Evolutionary conservation across 2,888 invertebrate species (phyloP).

Genomic region (Parnassius apollo): DNA sequence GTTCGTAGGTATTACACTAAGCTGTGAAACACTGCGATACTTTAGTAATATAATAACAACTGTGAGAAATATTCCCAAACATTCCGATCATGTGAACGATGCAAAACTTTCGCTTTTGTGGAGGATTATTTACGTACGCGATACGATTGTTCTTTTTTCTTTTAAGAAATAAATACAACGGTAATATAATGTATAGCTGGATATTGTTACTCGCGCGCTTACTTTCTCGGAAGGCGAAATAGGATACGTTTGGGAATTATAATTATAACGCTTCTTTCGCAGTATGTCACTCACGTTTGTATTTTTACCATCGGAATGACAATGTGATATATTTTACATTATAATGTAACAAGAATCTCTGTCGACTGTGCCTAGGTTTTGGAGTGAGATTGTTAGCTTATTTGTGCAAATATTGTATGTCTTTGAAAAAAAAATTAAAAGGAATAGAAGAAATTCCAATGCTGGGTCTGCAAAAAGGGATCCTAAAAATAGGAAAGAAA

Average conservation of each 20-base stretch:
- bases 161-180: constrained; percentile 17
- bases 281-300: constrained; percentile 3
- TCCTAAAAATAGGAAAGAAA: too few species aligned
- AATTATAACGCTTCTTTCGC: constrained; percentile 7
- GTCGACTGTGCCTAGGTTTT: too few species aligned
- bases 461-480: too few species aligned
- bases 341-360: too few species aligned
- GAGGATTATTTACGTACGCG: constrained; percentile 17
- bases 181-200: background rate
- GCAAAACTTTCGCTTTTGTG: constrained; percentile 24
- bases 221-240: constrained; percentile 24
- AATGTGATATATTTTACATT: too few species aligned
- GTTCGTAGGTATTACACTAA: background rate
- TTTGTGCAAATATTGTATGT: too few species aligned
- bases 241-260: constrained; percentile 14
- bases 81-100: constrained; percentile 13
- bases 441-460: too few species aligned
- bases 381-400: too few species aligned
- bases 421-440: too few species aligned
- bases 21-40: background rate
- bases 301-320: background rate
- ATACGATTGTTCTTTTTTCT: constrained; percentile 21
- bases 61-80: constrained; percentile 22
- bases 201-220: constrained; percentile 22
- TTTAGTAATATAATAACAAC: constrained; percentile 1